phyloP scores from a whole-genome alignment of 2,888 invertebrate genomes.

The Morpho deidamia region DNA sequence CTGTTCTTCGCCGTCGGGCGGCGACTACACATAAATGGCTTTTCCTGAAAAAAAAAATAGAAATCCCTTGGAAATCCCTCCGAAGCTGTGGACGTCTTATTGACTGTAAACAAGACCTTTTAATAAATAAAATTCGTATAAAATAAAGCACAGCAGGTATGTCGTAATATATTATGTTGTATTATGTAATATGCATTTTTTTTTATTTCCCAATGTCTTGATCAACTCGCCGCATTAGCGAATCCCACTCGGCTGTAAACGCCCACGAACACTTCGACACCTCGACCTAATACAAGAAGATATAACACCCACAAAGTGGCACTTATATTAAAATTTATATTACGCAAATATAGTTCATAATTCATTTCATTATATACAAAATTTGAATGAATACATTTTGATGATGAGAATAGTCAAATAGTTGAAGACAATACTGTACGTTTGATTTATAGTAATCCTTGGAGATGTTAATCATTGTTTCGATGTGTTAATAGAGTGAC shows the following conservation, averaged over 20 bases:
- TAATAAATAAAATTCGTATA: too few relatives aligned
- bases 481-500: not conserved
- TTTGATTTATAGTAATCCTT: constrained; percentile 19
- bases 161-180: too few relatives aligned
- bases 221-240: constrained; percentile 25
- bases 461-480: constrained; percentile 12
- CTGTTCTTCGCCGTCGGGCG: too few relatives aligned
- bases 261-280: constrained; percentile 27
- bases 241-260: constrained; percentile 29
- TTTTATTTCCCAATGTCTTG: constrained; percentile 25
- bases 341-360: not conserved
- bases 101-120: too few relatives aligned
- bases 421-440: constrained; percentile 6
- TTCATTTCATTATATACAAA: not conserved
- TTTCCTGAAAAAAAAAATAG: too few relatives aligned
- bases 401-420: not conserved
- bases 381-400: not conserved
- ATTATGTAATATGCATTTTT: not conserved
- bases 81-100: too few relatives aligned
- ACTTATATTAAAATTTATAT: not conserved
- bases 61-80: too few relatives aligned
- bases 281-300: constrained; percentile 15
- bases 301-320: not conserved
- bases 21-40: too few relatives aligned
- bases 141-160: too few relatives aligned